Evolutionary conservation across 2,113 vertebrate genomes (phyloP), one percentile per base, ranked within the genome.

Genomic region (Falco punctatus): DNA sequence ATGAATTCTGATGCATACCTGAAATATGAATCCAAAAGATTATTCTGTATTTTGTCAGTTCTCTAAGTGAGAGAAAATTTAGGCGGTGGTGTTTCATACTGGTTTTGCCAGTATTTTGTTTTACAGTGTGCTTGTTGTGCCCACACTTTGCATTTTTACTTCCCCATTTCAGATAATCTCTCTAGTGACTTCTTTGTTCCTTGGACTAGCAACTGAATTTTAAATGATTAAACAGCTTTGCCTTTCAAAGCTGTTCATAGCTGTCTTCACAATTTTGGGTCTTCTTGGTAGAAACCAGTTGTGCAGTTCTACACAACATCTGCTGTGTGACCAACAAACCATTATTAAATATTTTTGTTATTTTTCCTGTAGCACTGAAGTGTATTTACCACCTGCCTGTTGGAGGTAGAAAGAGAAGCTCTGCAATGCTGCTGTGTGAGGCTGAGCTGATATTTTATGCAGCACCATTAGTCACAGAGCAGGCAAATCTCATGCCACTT

Each of bases 381-480:
- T n/a, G 24, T 81, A 67, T 87, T 93, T 94, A 40, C 70, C 19
- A 24, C 20, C 94, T 84, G 35, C 28, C 27, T 75, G 95, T 72
- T 89, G 61, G 57, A 85, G 78, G 49, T 18, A 52, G 69, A 86
- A 86, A 28, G 38, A 65, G n/a, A 35, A 54, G 40, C 17, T 80
- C 62, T 82, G 46, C 81, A 66, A 9, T 79, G 58, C 66, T 94
- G 84, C 87, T n/a, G 22, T 79, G 11, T 80, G 84, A 96, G 54
- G 33, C 38, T 46, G 77, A 91, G 54, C 70, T 89, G 77, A 77
- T 88, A 59, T 57, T 95, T 88, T 72, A 69, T 80, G 73, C 70
- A 72, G 73, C 77, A 87, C 58, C 70, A 80, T 91, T 89, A 96
- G 58, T 81, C 94, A 92, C 80, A 87, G 81, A 89, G 77, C 78